Evolutionary conservation across 2,113 vertebrate genomes (phyloP), one percentile per base, ranked within the genome.

Genomic region (Tachysurus fulvidraco): DNA sequence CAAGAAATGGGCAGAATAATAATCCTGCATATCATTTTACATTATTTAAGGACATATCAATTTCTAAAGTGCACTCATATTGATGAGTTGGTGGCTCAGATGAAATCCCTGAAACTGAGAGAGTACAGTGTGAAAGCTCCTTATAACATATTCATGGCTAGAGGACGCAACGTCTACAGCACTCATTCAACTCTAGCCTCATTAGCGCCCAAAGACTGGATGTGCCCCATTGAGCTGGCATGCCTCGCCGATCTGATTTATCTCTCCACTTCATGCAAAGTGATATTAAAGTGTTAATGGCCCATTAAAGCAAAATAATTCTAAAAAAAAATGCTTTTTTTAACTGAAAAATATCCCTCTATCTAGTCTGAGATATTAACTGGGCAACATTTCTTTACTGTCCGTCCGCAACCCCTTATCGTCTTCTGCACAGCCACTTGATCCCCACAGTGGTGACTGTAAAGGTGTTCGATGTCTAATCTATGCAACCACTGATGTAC

Each of bases 401-500:
- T 14, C 44, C 25, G 73, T 1, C 10, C 46, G 4, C 69, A 21
- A 19, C 19, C 44, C 17, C 36, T 71, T 71, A 41, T 41, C 3
- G 11, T 71, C 8, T 44, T 73, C 17, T 36, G 23, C 9, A 4
- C 3, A 23, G 9, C 36, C 9, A 41, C 36, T 73, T 73, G 36
- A 44, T 73, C 30, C 69, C 19, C 36, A 44, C 36, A 73, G 69
- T 16, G 5, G 25, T 50, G 5, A 50, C 9, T 74, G 71, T 25
- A 71, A 17, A 67, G 16, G 1, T 67, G 67, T 71, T 9, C 19
- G 71, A 23, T 46, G 71, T 10, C 71, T 23, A 44, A 9, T 46
- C 41, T 96, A 10, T 71, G 30, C 30, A 71, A 10, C 30, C 30
- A 7, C 30, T 69, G 17, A 44, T 41, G 2, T 73, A 73, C 23